Evolutionary conservation across 1,140 invertebrate genomes (phyloP), one percentile per base, ranked within the genome.

Genomic region (Melitaea cinxia): DNA sequence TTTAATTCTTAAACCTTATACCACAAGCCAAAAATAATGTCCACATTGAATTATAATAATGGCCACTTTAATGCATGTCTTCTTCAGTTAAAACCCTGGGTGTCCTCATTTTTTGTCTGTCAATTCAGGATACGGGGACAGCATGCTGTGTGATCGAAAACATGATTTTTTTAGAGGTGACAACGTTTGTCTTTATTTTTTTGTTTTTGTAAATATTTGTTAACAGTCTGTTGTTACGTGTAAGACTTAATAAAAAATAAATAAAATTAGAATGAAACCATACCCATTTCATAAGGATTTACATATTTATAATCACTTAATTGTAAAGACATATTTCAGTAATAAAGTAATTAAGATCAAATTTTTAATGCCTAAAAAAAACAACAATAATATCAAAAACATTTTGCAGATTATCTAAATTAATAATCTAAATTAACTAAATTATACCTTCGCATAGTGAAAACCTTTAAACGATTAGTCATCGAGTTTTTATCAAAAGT

Each of bases 1-100:
- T 72, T 63, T 10, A 14, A 50, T 28, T 55, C 69, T 56, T 26
- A 28, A 65, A 24, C 50, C 64, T 65, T 72, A 6, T 5, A 39
- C 53, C 66, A 12, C 5, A 23, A 56, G 39, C 33, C 61, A 66
- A 75, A 72, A 62, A 72, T 77, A 78, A 80, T 77, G 78, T 82
- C 81, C 80, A 77, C 73, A 75, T 85, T 88, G 85, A 88, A 80
- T 85, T 86, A 88, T 86, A 85, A 88, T 86, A 83, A 86, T 86
- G 79, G 75, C 71, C 65, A 54, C 49, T 80, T 82, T 84, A 88
- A 88, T 82, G 77, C 82, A 88, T 88, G 83, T 88, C 83, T 88
- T 86, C 78, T 84, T 88, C 83, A 82, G 74, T 82, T 75, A 78
- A 74, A 76, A 68, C 77, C 61, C 77, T 85, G 82, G 82, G 80